Evolutionary conservation across 2,888 invertebrate genomes (phyloP).

Genomic region (Drosophila nigritarsus): DNA sequence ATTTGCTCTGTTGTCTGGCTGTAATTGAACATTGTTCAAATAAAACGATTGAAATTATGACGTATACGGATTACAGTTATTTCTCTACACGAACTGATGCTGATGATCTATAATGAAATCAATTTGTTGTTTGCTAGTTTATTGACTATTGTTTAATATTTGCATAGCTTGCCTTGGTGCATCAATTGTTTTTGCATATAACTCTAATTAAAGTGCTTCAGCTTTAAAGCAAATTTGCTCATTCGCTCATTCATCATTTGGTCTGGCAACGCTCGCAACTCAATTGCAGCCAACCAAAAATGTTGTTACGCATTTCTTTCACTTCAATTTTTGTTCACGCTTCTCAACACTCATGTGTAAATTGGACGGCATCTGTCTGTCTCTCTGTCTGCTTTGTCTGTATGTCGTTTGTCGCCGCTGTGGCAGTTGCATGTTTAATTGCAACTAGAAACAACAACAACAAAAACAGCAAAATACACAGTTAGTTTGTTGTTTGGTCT

Average conservation of each 20-base stretch:
- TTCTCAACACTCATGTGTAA: slow-evolving; percentile 46
- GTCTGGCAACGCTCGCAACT: slow-evolving; percentile 32
- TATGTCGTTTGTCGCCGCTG: slow-evolving; percentile 31
- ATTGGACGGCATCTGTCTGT: slow-evolving; percentile 56
- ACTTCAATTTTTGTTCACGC: slow-evolving; percentile 24
- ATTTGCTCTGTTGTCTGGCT: slow-evolving; percentile 14
- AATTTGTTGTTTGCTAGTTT: slow-evolving; percentile 33
- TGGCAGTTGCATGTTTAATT: slow-evolving; percentile 77
- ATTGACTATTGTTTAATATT: slow-evolving; percentile 31
- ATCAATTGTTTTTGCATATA: background rate
- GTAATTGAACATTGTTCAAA: slow-evolving; percentile 43
- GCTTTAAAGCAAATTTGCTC: slow-evolving; percentile 1
- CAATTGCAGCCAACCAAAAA: slow-evolving; percentile 51
- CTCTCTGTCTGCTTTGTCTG: slow-evolving; percentile 7
- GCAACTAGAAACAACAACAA: slow-evolving; percentile 69
- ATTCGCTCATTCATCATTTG: slow-evolving; percentile 13
- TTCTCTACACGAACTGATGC: slow-evolving; percentile 7
- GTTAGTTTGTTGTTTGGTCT: slow-evolving; percentile 64
- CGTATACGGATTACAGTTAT: slow-evolving; percentile 10
- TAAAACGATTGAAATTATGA: slow-evolving; percentile 39
- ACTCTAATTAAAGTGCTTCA: background rate
- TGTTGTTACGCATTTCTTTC: slow-evolving; percentile 14
- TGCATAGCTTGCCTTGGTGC: background rate
- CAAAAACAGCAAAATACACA: slow-evolving; percentile 14
- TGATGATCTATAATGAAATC: slow-evolving; percentile 39